These are phyloP conservation scores for Ecdyonurus torrentis DNA, from an alignment of 2,888 invertebrate genomes.

Conservation along the genomic window DNA sequence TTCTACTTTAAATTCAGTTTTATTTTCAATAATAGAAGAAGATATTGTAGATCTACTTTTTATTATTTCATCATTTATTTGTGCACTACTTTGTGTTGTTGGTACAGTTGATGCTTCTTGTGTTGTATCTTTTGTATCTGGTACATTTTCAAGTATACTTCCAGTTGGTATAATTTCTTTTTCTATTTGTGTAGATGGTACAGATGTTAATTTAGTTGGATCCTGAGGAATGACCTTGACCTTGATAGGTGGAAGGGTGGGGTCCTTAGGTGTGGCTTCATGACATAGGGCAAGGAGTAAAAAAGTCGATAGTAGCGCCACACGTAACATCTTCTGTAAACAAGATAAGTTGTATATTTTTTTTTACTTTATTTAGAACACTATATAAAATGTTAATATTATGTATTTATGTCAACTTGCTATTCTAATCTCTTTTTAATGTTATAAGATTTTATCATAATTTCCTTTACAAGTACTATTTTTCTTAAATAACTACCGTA, in stretches of 20 bases:
- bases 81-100: not conserved
- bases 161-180: not conserved
- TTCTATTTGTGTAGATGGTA: not conserved
- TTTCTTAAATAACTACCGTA: too few relatives aligned
- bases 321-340: not conserved
- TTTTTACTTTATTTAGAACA: too few relatives aligned
- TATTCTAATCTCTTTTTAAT: not conserved
- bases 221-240: too few relatives aligned
- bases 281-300: not conserved
- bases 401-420: not conserved
- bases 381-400: not conserved
- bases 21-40: not conserved
- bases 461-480: not conserved
- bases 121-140: not conserved
- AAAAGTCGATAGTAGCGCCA: not conserved
- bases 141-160: not conserved
- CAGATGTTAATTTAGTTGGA: too few relatives aligned
- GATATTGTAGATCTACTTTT: not conserved
- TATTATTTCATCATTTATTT: not conserved
- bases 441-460: not conserved
- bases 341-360: not conserved
- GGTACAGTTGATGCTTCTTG: not conserved
- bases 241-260: not conserved
- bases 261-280: not conserved
- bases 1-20: not conserved